Base-by-base conservation (phyloP, 2,888 invertebrate genomes). In the Zootermopsis nevadensis region DNA sequence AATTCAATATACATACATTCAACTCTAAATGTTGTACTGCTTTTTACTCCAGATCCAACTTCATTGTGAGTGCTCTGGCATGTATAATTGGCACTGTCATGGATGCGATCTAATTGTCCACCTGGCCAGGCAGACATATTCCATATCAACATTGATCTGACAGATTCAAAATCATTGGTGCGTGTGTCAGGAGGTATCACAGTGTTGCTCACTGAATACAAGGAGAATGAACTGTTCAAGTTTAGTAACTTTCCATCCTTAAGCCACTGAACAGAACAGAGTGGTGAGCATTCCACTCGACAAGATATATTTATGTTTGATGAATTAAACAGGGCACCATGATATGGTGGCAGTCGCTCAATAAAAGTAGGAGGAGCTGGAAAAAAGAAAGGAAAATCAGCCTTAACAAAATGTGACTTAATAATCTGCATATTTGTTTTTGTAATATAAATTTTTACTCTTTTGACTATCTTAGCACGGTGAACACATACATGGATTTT, bases 361-460 rank as follows among this genome's bases (percentile, higher is more conserved):
- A 97, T 97, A 90, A 98, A 97, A 85, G 95, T 93, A 7, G 98
- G 98, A 22, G 96, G 95, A 77, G 97, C 98, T 95, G 91, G 82
- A 91, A 91, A 83, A 82, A 85, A 86, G 85, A 86, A 80, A 82
- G 83, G 84, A 69, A 22, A 69, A 69, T 31, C 15, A 69, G 22
- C 10, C 31, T 69, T 69, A 69, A 69, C 7, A 12, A 48, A 15
- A 48, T 15, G 3, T 48, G 19, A 48, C 48, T 19, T 48, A 12
- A 19, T 12, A 15, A 48, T 48, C 19, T 48, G 48, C 19, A 15
- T 48, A 15, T 48, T 48, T 48, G 48, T 48, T 15, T n/a, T 19
- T 19, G 19, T 19, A 48, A 48, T 3, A 48, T 48, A 38, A 38
- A 10, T 15, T n/a, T 48, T 48, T 19, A 48, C 48, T 19, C 19